phyloP scores from a whole-genome alignment of 2,113 vertebrate species.

The Procapra przewalskii region DNA sequence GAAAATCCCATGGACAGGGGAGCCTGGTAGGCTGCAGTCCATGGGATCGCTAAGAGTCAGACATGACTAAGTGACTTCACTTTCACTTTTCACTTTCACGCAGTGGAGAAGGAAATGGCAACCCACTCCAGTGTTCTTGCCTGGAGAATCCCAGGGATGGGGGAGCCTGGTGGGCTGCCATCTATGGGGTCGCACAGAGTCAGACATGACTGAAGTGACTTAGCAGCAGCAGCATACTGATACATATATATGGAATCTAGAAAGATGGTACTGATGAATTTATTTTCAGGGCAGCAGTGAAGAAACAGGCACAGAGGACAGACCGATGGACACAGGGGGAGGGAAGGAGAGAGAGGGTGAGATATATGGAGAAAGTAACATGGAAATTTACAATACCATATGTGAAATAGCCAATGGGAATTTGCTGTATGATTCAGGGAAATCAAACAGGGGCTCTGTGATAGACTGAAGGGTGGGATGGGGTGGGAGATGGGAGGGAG shows the following conservation, averaged over 20 bases:
- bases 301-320: background rate
- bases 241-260: background rate
- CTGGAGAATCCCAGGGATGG: too few species aligned
- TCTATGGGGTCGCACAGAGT: too few species aligned
- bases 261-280: background rate
- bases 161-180: too few species aligned
- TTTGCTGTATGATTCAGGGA: background rate
- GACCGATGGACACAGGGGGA: background rate
- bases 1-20: too few species aligned
- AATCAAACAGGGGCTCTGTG: background rate
- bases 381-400: background rate
- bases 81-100: too few species aligned
- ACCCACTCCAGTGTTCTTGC: too few species aligned
- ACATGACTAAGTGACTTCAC: too few species aligned
- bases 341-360: background rate
- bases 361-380: background rate
- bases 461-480: background rate
- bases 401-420: background rate
- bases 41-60: too few species aligned
- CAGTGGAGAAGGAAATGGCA: too few species aligned
- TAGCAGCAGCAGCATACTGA: background rate
- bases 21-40: too few species aligned
- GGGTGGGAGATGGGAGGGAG: background rate
- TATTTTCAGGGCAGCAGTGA: background rate
- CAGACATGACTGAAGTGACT: too few species aligned